These are phyloP conservation scores for Netelia fuscicornis DNA, from an alignment of 2,888 invertebrate genomes.

Conservation along the genomic window DNA sequence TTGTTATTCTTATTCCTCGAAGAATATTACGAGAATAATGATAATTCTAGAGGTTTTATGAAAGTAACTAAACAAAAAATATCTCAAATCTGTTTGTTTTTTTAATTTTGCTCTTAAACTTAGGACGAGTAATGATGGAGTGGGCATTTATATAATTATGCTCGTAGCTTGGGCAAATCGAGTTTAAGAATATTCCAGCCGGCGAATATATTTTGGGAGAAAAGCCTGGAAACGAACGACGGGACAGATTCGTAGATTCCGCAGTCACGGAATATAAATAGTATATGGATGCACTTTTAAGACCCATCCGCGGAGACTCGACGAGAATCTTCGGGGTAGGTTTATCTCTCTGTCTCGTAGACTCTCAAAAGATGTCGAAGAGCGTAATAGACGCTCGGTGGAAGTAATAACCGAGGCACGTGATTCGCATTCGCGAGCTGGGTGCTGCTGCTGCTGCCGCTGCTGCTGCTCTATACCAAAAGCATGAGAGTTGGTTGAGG, in stretches of 20 bases:
- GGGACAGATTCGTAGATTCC: background rate
- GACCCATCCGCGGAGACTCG: slow-evolving; percentile 5
- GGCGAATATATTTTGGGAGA: background rate
- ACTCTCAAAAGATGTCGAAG: slow-evolving; percentile 67
- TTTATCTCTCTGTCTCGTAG: slow-evolving; percentile 46
- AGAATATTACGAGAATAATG: too few relatives aligned
- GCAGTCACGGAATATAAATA: slow-evolving; percentile 30
- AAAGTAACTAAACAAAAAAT: too few relatives aligned
- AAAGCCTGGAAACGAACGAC: background rate
- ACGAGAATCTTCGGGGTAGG: slow-evolving; percentile 52
- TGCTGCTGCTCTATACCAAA: background rate
- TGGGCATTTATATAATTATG: too few relatives aligned
- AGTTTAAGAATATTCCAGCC: too few relatives aligned
- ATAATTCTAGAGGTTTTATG: too few relatives aligned
- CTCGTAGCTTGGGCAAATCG: too few relatives aligned
- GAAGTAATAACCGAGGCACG: slow-evolving; percentile 69
- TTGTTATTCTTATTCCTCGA: too few relatives aligned
- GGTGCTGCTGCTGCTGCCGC: too few relatives aligned
- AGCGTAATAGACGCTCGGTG: slow-evolving; percentile 62
- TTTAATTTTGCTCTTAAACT: too few relatives aligned
- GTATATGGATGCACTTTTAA: slow-evolving; percentile 52
- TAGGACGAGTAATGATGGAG: too few relatives aligned
- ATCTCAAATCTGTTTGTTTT: too few relatives aligned
- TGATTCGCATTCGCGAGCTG: slow-evolving; percentile 64
- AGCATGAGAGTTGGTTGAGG: slow-evolving; percentile 8